phyloP scores from a whole-genome alignment of 2,888 invertebrate species.

The Tachina lurida region DNA sequence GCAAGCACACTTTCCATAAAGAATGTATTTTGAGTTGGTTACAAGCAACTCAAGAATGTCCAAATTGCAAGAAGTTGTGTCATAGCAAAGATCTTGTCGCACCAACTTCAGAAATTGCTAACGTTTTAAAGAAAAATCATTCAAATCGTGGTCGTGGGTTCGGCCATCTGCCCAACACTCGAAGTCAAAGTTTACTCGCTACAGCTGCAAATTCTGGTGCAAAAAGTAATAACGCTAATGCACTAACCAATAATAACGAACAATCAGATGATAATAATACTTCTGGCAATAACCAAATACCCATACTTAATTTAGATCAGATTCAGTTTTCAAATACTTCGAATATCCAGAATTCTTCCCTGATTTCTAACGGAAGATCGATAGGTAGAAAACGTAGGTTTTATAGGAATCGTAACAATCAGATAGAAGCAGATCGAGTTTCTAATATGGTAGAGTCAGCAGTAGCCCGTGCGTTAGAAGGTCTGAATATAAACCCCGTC shows the following conservation, averaged over 20 bases:
- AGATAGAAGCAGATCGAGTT: not conserved
- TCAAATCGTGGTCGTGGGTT: not conserved
- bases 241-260: no score
- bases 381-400: not conserved
- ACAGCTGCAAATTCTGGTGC: no score
- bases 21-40: not conserved
- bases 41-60: not conserved
- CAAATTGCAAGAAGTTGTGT: not conserved
- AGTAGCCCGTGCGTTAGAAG: not conserved
- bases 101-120: not conserved
- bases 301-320: not conserved
- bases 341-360: not conserved
- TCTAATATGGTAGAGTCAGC: not conserved
- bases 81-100: not conserved
- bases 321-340: slow-evolving; percentile 11
- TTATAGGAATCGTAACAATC: not conserved
- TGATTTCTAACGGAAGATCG: not conserved
- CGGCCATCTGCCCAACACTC: no score
- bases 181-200: no score
- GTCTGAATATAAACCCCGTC: not conserved
- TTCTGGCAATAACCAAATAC: not conserved
- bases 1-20: not conserved
- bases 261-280: not conserved
- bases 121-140: not conserved
- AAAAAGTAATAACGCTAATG: not conserved